Percentiles rank a stretch among this genome's conserved stretches.
Conservation (phyloP, 2,797 vertebrate species). For the Sebastes itinus region DNA sequence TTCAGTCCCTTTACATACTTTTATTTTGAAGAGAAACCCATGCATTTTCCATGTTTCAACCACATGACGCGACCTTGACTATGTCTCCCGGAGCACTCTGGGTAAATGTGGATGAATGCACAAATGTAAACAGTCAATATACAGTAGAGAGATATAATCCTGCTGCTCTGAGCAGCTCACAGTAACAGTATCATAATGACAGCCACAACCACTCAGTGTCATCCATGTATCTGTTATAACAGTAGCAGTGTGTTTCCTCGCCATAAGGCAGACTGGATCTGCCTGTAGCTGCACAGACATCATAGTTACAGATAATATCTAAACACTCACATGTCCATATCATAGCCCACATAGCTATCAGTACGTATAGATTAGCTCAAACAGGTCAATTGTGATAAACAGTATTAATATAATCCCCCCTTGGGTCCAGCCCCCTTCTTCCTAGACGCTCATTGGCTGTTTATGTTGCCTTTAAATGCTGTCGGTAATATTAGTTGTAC, state of each 20-base stretch:
- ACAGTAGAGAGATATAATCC: not conserved
- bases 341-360: not conserved
- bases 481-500: not conserved
- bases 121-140: slow-evolving; percentile 53
- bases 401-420: not conserved
- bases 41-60: slow-evolving; percentile 5
- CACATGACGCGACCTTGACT: not conserved
- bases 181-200: rapidly evolving
- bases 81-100: slow-evolving; percentile 69
- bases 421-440: slow-evolving; percentile 2
- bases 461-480: slow-evolving; percentile 5
- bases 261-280: not conserved
- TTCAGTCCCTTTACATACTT: not conserved
- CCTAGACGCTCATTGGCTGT: slow-evolving; percentile 24
- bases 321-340: not conserved
- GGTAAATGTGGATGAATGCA: slow-evolving; percentile 60
- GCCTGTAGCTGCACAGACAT: not conserved
- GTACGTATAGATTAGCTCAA: rapidly evolving
- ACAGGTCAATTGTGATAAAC: not conserved
- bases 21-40: slow-evolving; percentile 27
- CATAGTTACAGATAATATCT: not conserved
- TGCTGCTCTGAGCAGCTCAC: not conserved
- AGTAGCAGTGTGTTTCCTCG: not conserved
- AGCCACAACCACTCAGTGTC: too few species aligned
- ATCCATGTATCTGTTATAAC: not conserved